Percentiles rank a stretch among this genome's conserved stretches.
These are phyloP conservation scores for Drosophila pseudoananassae DNA, from an alignment of 1,140 invertebrate species.

Conservation along the genomic window DNA sequence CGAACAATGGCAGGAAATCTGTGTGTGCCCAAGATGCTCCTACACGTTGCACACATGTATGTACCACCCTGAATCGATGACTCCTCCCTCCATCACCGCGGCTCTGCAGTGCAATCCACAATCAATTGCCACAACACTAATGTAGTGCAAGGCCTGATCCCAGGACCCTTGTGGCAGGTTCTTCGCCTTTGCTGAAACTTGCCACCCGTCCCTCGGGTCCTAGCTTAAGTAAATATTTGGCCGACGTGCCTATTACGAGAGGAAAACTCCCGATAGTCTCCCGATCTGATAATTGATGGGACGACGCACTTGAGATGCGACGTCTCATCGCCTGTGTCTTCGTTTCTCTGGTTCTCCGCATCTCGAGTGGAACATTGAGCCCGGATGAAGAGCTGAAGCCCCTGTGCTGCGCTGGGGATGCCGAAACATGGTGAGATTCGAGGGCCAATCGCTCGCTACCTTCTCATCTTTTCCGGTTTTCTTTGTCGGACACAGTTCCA, in stretches of 20 bases:
- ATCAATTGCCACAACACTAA: slow-evolving; percentile 75
- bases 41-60: not conserved
- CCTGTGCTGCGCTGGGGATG: not conserved
- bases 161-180: not conserved
- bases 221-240: slow-evolving; percentile 79
- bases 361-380: slow-evolving; percentile 24
- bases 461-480: slow-evolving; percentile 22
- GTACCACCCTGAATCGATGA: too few species aligned
- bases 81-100: too few species aligned
- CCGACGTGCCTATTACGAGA: slow-evolving; percentile 78
- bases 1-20: slow-evolving; percentile 69
- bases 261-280: slow-evolving; percentile 75
- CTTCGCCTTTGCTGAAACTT: not conserved
- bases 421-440: slow-evolving; percentile 13
- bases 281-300: slow-evolving; percentile 41
- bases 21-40: slow-evolving; percentile 13
- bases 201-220: slow-evolving; percentile 16
- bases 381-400: not conserved
- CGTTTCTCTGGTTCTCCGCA: not conserved
- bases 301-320: slow-evolving; percentile 41
- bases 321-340: slow-evolving; percentile 24
- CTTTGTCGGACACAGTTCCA: slow-evolving; percentile 8
- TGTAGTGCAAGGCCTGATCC: slow-evolving; percentile 22
- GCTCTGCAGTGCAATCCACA: too few species aligned
- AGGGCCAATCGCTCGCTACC: slow-evolving; percentile 17